Conservation (phyloP, 2,797 vertebrate genomes). For the Pseudochirops corinnae region DNA sequence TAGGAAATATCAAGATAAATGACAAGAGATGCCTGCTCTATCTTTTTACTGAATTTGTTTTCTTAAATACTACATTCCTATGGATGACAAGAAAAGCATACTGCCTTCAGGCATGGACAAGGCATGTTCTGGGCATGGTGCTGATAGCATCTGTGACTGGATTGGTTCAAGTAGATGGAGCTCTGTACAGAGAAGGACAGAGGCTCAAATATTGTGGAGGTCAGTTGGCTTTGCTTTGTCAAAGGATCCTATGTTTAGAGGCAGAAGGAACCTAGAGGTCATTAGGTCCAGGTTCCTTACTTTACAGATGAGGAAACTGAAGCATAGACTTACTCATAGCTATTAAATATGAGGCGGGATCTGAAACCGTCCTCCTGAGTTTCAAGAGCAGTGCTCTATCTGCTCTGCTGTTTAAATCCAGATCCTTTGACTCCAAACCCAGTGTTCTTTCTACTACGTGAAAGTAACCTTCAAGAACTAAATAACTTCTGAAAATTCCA, state of each 20-base stretch:
- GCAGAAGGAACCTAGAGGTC: neutral
- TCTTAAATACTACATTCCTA: neutral
- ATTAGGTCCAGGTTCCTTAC: neutral
- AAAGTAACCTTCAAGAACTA: neutral
- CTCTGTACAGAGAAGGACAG: neutral
- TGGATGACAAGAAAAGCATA: neutral
- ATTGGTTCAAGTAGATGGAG: neutral
- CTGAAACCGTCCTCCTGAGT: neutral
- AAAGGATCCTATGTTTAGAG: neutral
- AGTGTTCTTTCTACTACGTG: neutral
- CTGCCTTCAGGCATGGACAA: neutral
- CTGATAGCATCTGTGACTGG: no score
- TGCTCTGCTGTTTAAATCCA: neutral
- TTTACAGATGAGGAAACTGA: neutral
- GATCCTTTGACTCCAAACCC: neutral
- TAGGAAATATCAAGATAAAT: neutral
- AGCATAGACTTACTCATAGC: neutral
- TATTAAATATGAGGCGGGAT: neutral
- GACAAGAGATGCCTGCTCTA: neutral
- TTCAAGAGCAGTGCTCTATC: neutral
- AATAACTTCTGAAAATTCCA: neutral
- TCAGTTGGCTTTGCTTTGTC: neutral
- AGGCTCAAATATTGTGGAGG: neutral
- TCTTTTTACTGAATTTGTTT: neutral
- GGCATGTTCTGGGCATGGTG: neutral